phyloP scores from a whole-genome alignment of 37 sponge, comb jelly and placozoan genomes.

The Lycopodina hypogea region DNA sequence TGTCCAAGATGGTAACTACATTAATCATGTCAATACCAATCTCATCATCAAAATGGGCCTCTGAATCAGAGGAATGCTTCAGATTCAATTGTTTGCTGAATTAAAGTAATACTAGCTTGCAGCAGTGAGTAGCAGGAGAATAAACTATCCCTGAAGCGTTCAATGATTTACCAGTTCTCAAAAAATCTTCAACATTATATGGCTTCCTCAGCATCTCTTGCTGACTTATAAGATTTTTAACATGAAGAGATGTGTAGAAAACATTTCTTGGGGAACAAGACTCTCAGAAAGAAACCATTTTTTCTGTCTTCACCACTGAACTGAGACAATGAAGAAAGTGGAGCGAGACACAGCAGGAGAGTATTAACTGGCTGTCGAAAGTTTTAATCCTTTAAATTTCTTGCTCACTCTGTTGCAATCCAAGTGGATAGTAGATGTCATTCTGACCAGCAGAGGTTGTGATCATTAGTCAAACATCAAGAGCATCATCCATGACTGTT shows the following conservation, averaged over 20 bases:
- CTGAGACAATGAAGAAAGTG: slow-evolving; percentile 1
- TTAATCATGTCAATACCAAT: slow-evolving; percentile 83
- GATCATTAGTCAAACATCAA: no score
- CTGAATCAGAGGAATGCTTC: no score
- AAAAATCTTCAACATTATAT: no score
- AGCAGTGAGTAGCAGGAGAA: no score
- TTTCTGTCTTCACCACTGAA: slow-evolving; percentile 21
- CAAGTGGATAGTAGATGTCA: background rate
- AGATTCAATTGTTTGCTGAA: no score
- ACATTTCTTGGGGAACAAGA: slow-evolving; percentile 4
- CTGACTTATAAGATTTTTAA: slow-evolving; percentile 31
- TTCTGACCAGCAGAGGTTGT: background rate
- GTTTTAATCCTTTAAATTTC: slow-evolving; percentile 25
- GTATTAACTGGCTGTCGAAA: background rate
- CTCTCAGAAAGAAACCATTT: background rate
- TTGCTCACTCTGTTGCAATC: background rate
- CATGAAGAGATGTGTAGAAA: slow-evolving; percentile 1
- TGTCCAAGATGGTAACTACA: slow-evolving; percentile 78
- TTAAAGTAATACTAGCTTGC: no score
- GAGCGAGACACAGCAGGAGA: background rate
- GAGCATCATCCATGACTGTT: no score
- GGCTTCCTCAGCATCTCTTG: slow-evolving; percentile 19
- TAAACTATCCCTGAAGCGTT: no score
- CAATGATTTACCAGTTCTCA: no score
- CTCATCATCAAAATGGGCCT: background rate